Evolutionary conservation across 2,797 vertebrate species (phyloP).

Genomic region (Chiroxiphia lanceolata): DNA sequence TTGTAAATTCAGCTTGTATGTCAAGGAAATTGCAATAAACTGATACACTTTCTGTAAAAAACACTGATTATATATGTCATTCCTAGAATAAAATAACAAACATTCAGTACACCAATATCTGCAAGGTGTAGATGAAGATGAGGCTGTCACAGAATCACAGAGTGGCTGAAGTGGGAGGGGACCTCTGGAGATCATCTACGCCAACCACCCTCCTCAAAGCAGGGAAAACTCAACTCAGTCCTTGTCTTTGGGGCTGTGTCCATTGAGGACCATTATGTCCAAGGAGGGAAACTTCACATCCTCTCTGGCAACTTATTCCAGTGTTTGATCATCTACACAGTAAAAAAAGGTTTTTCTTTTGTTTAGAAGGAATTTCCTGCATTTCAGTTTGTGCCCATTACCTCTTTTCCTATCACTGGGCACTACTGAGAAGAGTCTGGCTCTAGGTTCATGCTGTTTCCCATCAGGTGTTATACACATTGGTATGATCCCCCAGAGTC

Average conservation of each 20-base stretch:
- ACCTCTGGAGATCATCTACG: background rate
- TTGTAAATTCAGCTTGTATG: slow-evolving; percentile 1
- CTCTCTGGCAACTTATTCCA: background rate
- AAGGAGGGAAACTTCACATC: background rate
- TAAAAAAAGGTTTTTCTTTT: background rate
- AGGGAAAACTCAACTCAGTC: background rate
- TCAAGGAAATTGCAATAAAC: slow-evolving; percentile 14
- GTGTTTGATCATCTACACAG: background rate
- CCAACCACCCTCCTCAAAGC: background rate
- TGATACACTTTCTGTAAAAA: background rate
- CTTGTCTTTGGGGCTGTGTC: background rate
- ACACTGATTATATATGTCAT: background rate
- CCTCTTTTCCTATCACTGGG: background rate
- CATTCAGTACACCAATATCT: background rate
- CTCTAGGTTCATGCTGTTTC: background rate
- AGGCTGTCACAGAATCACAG: background rate
- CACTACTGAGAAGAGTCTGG: background rate
- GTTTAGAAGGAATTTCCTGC: background rate
- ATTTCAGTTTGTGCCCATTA: background rate
- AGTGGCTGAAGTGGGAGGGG: background rate
- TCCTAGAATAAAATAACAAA: background rate
- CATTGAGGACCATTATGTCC: background rate
- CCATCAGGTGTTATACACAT: background rate
- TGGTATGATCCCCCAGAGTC: background rate
- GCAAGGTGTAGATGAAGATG: background rate